Percentiles rank a stretch among this genome's conserved stretches.
Evolutionary conservation across 2,797 vertebrate species (phyloP).

Genomic region (Gallirallus australis): DNA sequence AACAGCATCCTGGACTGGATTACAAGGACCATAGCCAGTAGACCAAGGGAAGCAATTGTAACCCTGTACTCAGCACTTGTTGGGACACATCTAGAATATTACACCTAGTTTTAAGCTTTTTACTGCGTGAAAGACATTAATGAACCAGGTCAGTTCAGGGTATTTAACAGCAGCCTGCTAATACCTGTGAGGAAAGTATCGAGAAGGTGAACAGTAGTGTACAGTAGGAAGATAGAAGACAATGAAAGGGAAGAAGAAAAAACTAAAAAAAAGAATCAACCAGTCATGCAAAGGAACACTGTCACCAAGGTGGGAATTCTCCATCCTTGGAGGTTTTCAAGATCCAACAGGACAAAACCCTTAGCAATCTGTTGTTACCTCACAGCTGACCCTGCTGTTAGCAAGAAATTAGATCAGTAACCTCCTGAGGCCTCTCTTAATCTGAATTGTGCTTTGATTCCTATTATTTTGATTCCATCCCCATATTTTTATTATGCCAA

Average conservation of each 20-base stretch:
- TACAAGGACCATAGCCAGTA: accelerated
- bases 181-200: background rate
- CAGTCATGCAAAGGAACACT: background rate
- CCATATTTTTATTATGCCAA: background rate
- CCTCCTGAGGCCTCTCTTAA: background rate
- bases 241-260: background rate
- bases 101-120: background rate
- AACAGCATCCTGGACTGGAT: background rate
- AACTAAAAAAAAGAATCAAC: background rate
- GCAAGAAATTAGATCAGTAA: background rate
- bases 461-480: background rate
- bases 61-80: background rate
- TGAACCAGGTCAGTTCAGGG: background rate
- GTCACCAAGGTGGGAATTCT: background rate
- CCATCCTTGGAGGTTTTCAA: background rate
- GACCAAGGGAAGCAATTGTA: background rate
- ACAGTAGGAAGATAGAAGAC: background rate
- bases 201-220: background rate
- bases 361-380: background rate
- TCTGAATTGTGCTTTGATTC: background rate
- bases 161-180: background rate
- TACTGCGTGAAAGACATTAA: background rate
- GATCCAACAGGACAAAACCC: background rate
- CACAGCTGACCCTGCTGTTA: background rate
- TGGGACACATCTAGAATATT: background rate